Percentiles rank a stretch among this genome's conserved stretches.
Evolutionary conservation across 2,797 vertebrate species (phyloP).

Genomic region (Calcarius lapponicus): DNA sequence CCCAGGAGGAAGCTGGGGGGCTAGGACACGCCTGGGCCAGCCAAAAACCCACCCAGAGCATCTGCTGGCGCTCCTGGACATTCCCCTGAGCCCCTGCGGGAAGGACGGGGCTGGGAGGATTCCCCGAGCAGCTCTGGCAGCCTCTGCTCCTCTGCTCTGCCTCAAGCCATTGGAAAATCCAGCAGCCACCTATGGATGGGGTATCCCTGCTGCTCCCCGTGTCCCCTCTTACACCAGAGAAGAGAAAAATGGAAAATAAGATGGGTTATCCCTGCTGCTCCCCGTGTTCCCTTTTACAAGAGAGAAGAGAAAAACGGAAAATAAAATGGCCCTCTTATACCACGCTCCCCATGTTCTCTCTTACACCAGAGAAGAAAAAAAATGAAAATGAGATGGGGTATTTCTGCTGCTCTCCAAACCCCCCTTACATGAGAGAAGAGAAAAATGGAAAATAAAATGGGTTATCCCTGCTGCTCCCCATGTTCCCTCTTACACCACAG

Average conservation of each 20-base stretch:
- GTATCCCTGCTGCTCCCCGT: conserved; percentile 15
- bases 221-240: not conserved
- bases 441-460: too few species aligned
- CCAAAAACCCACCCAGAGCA: not conserved
- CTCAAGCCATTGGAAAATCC: not conserved
- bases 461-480: too few species aligned
- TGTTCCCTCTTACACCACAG: too few species aligned
- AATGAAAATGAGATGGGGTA: too few species aligned
- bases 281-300: not conserved
- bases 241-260: not conserved
- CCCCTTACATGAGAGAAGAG: too few species aligned
- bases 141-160: not conserved
- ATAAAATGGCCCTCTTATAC: too few species aligned
- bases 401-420: too few species aligned
- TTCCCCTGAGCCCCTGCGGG: not conserved
- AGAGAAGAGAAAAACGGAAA: too few species aligned
- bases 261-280: not conserved
- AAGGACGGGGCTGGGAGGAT: not conserved
- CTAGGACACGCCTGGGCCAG: conserved; percentile 67
- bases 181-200: not conserved
- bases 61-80: not conserved
- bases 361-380: too few species aligned
- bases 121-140: conserved; percentile 15
- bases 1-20: conserved; percentile 78
- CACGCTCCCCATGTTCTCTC: rapidly evolving